phyloP scores from a whole-genome alignment of 2,888 invertebrate species.

The Andrena chrysosceles region DNA sequence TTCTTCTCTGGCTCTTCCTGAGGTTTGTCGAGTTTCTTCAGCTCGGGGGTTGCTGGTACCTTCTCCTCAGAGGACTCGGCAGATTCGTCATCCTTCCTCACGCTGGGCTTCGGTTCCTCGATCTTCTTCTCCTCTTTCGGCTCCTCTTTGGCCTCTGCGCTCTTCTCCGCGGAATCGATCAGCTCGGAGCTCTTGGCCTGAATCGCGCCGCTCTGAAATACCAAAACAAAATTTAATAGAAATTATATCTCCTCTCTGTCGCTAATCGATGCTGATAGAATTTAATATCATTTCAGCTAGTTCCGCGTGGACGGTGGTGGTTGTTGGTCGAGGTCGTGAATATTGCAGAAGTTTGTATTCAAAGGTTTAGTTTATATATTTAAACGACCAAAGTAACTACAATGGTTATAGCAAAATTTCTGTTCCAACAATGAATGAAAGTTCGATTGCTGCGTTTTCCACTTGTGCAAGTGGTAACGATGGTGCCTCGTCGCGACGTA shows the following conservation, averaged over 20 bases:
- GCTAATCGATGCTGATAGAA: no score
- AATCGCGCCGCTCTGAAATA: constrained; percentile 56
- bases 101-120: constrained; percentile 56
- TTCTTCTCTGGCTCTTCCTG: constrained; percentile 75
- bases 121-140: constrained; percentile 66
- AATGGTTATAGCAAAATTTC: not conserved
- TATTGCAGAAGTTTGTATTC: no score
- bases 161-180: constrained; percentile 57
- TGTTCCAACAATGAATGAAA: not conserved
- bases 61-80: constrained; percentile 65
- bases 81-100: constrained; percentile 57
- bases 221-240: not conserved
- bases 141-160: constrained; percentile 59
- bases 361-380: no score
- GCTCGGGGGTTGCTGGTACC: constrained; percentile 43
- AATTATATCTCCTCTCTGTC: not conserved
- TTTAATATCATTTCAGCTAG: no score
- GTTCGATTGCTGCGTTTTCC: not conserved
- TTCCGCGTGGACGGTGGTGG: no score
- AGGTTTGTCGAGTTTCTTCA: constrained; percentile 61
- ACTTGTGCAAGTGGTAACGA: not conserved
- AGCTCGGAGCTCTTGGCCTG: constrained; percentile 70
- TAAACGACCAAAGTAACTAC: no score
- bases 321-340: no score
- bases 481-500: not conserved